phyloP scores from a whole-genome alignment of 2,113 vertebrate species.

The Hepsetus odoe region DNA sequence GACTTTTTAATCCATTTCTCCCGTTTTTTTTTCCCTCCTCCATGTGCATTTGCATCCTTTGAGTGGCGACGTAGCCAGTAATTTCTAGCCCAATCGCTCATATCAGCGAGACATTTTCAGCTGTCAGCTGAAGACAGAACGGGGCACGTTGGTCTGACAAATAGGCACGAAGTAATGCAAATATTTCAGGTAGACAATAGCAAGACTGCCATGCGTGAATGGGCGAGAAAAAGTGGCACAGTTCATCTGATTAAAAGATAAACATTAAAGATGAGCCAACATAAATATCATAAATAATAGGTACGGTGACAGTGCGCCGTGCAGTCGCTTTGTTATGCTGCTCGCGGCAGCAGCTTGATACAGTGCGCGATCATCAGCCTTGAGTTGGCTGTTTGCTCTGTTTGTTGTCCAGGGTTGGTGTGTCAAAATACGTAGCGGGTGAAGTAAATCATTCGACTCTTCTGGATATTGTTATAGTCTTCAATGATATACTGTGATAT shows the following conservation, averaged over 20 bases:
- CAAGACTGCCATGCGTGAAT: slow-evolving; percentile 50
- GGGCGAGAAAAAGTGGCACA: slow-evolving; percentile 29
- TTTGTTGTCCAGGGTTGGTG: slow-evolving; percentile 8
- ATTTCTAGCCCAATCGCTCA: slow-evolving; percentile 63
- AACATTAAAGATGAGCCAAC: not conserved
- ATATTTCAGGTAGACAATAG: slow-evolving; percentile 60
- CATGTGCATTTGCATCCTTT: slow-evolving; percentile 64
- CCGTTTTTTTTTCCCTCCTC: slow-evolving; percentile 57
- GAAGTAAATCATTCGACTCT: not conserved
- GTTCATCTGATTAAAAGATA: slow-evolving; percentile 20
- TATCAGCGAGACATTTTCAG: slow-evolving; percentile 68
- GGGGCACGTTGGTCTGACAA: slow-evolving; percentile 48
- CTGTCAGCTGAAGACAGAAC: slow-evolving; percentile 60
- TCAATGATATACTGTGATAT: not conserved
- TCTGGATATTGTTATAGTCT: too few relatives aligned
- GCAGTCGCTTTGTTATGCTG: not conserved
- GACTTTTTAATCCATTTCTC: not conserved
- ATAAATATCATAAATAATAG: slow-evolving; percentile 5
- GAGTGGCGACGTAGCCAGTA: slow-evolving; percentile 59
- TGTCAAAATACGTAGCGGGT: slow-evolving; percentile 23
- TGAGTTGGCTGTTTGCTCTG: slow-evolving; percentile 19
- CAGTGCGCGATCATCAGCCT: slow-evolving; percentile 20
- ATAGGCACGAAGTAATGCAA: slow-evolving; percentile 65
- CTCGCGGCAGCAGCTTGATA: not conserved
- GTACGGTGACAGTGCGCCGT: not conserved